Conservation (phyloP, 2,888 invertebrate genomes). For the Andrena haemorrhoa region DNA sequence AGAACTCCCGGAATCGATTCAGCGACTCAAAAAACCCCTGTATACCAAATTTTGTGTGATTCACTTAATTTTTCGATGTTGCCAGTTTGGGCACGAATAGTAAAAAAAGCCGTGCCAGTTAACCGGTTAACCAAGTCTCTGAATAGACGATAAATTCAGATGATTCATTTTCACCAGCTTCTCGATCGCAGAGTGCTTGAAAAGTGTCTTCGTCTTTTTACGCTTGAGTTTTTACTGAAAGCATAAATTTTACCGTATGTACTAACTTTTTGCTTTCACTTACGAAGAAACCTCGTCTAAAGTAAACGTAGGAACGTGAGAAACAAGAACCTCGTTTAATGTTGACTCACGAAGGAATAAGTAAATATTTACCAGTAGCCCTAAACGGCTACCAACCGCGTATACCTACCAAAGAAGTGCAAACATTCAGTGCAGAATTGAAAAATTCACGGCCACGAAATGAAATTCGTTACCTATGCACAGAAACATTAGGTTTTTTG, state of each 20-base stretch:
- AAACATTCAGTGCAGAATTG: neutral
- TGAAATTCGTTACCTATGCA: no score
- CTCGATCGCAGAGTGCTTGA: neutral
- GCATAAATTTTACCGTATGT: constrained; percentile 2
- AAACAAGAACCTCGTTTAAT: constrained; percentile 22
- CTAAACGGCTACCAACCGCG: neutral
- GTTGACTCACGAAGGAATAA: constrained; percentile 1
- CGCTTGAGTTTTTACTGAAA: constrained; percentile 12
- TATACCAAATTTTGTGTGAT: no score
- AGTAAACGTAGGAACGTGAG: constrained; percentile 23
- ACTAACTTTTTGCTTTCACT: constrained; percentile 10
- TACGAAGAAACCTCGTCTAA: constrained; percentile 12
- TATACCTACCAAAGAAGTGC: neutral
- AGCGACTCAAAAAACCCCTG: no score
- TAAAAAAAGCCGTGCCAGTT: no score
- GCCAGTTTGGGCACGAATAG: no score
- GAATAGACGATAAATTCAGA: constrained; percentile 2
- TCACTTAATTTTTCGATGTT: no score
- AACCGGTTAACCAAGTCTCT: neutral
- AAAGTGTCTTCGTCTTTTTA: neutral
- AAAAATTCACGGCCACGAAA: neutral
- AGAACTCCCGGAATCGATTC: no score
- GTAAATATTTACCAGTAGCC: constrained; percentile 23
- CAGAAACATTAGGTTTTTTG: no score
- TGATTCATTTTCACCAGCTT: constrained; percentile 33